A percentile compares a stretch with the other conserved stretches of the same genome.
Conservation (phyloP, 2,888 invertebrate species). For the Eilema griseolum region DNA sequence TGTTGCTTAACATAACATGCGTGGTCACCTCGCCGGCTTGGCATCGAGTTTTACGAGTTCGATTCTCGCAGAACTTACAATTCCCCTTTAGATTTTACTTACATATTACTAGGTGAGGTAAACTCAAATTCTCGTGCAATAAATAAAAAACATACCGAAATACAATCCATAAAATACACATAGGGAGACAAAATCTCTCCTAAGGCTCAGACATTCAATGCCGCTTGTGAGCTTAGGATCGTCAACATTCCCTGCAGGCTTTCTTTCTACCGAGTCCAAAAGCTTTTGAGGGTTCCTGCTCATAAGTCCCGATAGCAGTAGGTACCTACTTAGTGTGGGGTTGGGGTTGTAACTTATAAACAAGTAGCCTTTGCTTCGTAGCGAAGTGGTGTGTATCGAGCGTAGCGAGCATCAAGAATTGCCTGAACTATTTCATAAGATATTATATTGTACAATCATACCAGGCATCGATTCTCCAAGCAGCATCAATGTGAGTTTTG, state of each 20-base stretch:
- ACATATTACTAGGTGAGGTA: background rate
- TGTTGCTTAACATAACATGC: conserved; percentile 4
- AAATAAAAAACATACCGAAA: background rate
- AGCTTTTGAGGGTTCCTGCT: background rate
- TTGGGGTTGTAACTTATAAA: background rate
- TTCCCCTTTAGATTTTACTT: background rate
- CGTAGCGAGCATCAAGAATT: background rate
- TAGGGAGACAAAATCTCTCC: background rate
- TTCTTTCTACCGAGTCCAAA: background rate
- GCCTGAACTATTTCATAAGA: background rate
- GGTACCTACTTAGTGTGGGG: background rate
- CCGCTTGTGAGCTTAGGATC: background rate
- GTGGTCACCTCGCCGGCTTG: background rate
- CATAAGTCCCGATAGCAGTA: background rate
- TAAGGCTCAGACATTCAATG: background rate
- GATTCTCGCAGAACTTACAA: background rate
- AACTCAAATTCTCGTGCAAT: background rate
- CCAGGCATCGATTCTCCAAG: too few species aligned
- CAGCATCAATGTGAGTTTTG: too few species aligned
- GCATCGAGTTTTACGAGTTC: background rate
- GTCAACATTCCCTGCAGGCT: background rate
- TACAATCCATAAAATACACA: background rate
- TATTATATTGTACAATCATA: background rate
- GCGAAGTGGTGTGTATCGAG: too few species aligned
- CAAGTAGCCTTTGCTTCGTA: too few species aligned